These are phyloP conservation scores for Betta splendens DNA, from an alignment of 2,797 vertebrate species.

Conservation along the genomic window DNA sequence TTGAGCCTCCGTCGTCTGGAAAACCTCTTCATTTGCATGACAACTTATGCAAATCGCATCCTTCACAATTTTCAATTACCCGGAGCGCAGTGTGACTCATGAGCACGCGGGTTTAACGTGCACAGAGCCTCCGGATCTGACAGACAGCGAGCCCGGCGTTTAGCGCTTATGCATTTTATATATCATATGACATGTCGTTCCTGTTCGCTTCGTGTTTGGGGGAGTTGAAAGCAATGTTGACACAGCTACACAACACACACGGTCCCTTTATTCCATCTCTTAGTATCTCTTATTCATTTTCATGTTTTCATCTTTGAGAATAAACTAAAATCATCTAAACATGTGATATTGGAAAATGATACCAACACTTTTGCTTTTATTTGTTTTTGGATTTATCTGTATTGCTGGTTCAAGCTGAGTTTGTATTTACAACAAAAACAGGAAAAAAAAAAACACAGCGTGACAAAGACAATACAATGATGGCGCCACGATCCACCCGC, in stretches of 20 bases:
- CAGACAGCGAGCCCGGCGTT: too few species aligned
- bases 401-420: neutral
- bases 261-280: neutral
- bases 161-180: too few species aligned
- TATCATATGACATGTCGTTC: too few species aligned
- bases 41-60: too few species aligned
- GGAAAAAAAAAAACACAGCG: too few species aligned
- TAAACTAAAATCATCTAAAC: neutral
- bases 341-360: neutral
- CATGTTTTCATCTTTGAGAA: neutral
- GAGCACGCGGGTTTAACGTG: constrained; percentile 17
- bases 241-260: too few species aligned
- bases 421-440: neutral
- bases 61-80: too few species aligned
- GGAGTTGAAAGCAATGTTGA: too few species aligned
- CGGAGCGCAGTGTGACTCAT: constrained; percentile 8
- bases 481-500: constrained; percentile 20
- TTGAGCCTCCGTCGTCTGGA: too few species aligned
- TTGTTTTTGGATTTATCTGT: neutral
- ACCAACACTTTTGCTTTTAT: too few species aligned
- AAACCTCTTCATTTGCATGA: too few species aligned
- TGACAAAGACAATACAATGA: neutral
- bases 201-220: too few species aligned
- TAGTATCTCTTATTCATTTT: neutral
- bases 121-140: constrained; percentile 7